Percentiles rank a stretch among this genome's conserved stretches.
Evolutionary conservation across 2,797 vertebrate species (phyloP).

Genomic region (Fringilla coelebs): DNA sequence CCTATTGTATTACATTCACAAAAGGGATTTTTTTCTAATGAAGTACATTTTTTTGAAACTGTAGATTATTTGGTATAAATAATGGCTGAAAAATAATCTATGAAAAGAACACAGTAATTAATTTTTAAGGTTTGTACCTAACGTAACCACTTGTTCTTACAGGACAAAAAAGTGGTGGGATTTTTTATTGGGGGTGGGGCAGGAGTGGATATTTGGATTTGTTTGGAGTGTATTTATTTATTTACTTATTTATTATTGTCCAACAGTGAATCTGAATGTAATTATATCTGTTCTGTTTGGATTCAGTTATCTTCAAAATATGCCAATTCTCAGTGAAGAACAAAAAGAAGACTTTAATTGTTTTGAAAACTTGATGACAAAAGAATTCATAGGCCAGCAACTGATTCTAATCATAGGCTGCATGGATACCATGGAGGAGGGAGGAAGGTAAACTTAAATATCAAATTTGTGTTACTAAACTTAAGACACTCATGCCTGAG

Average conservation of each 20-base stretch:
- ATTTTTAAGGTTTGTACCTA: background rate
- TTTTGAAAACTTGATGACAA: constrained; percentile 91
- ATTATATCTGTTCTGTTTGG: constrained; percentile 34
- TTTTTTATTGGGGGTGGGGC: background rate
- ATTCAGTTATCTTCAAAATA: constrained; percentile 82
- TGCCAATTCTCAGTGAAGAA: constrained; percentile 85
- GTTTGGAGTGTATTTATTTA: background rate
- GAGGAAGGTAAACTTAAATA: constrained; percentile 83
- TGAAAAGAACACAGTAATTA: background rate
- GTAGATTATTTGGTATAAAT: background rate
- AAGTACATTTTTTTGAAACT: background rate
- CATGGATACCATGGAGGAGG: constrained; percentile 91
- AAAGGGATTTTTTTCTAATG: background rate
- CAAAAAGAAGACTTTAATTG: constrained; percentile 85
- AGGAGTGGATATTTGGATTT: background rate
- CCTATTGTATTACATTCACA: background rate
- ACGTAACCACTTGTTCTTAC: background rate
- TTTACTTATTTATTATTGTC: background rate
- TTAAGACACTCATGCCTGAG: background rate
- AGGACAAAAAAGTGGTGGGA: background rate
- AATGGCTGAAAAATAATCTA: background rate
- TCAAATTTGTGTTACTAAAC: background rate
- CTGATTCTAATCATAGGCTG: constrained; percentile 87
- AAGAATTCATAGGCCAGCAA: constrained; percentile 93
- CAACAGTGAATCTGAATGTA: background rate